Evolutionary conservation across 2,113 vertebrate genomes (phyloP).

Genomic region (Hippocampus abdominalis): DNA sequence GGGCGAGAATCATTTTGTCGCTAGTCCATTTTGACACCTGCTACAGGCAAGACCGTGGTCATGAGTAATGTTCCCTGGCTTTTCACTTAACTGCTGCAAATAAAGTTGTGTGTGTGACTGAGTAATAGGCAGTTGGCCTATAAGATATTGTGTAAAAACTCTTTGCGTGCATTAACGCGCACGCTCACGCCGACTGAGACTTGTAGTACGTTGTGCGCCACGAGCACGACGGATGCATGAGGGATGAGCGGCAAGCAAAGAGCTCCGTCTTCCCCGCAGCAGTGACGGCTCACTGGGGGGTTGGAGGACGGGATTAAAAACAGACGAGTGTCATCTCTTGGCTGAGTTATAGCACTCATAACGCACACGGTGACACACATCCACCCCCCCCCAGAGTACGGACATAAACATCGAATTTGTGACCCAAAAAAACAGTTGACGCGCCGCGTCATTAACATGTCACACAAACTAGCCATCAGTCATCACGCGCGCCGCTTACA

Average conservation of each 20-base stretch:
- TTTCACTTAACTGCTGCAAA: slow-evolving; percentile 69
- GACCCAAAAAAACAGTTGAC: slow-evolving; percentile 24
- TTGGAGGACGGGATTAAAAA: slow-evolving; percentile 72
- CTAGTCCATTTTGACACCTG: slow-evolving; percentile 28
- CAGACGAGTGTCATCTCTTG: slow-evolving; percentile 63
- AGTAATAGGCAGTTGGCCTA: slow-evolving; percentile 65
- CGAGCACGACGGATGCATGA: slow-evolving; percentile 30
- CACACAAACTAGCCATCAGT: neutral
- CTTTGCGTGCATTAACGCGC: slow-evolving; percentile 6
- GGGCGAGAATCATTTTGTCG: slow-evolving; percentile 34
- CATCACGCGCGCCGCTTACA: neutral
- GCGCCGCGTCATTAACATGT: slow-evolving; percentile 21
- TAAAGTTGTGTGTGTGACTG: slow-evolving; percentile 63
- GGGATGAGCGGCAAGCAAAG: slow-evolving; percentile 55
- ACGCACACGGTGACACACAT: slow-evolving; percentile 59
- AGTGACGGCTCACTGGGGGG: slow-evolving; percentile 72
- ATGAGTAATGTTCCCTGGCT: slow-evolving; percentile 49
- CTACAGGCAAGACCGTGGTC: slow-evolving; percentile 43
- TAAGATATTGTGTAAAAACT: slow-evolving; percentile 63
- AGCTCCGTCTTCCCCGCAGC: slow-evolving; percentile 67
- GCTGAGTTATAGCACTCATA: slow-evolving; percentile 78
- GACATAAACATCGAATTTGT: slow-evolving; percentile 26
- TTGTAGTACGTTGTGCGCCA: slow-evolving; percentile 6
- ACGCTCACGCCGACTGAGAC: neutral
- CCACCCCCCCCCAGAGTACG: slow-evolving; percentile 23